Conservation (phyloP, 2,888 invertebrate genomes). For the Morpho deidamia region DNA sequence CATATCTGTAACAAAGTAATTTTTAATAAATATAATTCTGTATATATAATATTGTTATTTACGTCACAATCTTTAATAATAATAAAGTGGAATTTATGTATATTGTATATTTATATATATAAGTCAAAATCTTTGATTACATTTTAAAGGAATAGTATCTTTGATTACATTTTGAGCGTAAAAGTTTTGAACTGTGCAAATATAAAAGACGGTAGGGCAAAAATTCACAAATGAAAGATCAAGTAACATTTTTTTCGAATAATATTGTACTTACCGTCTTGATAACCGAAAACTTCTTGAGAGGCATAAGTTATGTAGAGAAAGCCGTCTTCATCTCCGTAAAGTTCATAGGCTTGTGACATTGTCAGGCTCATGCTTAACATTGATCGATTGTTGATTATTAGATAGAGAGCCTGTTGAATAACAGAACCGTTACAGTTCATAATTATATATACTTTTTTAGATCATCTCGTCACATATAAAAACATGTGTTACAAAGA, state of each 20-base stretch:
- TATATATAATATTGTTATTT: neutral
- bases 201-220: too few species aligned
- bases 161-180: too few species aligned
- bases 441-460: too few species aligned
- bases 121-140: neutral
- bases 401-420: slow-evolving; percentile 86
- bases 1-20: slow-evolving; percentile 31
- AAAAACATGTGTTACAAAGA: neutral
- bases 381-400: slow-evolving; percentile 90
- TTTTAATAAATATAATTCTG: neutral
- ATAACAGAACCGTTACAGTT: slow-evolving; percentile 9
- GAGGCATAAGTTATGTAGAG: slow-evolving; percentile 93
- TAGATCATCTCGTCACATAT: neutral
- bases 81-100: too few species aligned
- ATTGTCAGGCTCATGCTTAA: slow-evolving; percentile 88
- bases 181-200: too few species aligned
- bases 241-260: too few species aligned
- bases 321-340: slow-evolving; percentile 90
- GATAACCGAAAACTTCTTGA: slow-evolving; percentile 90
- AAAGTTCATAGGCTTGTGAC: slow-evolving; percentile 87
- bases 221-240: too few species aligned
- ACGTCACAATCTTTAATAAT: neutral
- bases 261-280: slow-evolving; percentile 51
- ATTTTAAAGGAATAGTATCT: too few species aligned
- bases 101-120: too few species aligned